Base-by-base conservation (phyloP, 2,888 invertebrate genomes). In the Argyresthia albistria region DNA sequence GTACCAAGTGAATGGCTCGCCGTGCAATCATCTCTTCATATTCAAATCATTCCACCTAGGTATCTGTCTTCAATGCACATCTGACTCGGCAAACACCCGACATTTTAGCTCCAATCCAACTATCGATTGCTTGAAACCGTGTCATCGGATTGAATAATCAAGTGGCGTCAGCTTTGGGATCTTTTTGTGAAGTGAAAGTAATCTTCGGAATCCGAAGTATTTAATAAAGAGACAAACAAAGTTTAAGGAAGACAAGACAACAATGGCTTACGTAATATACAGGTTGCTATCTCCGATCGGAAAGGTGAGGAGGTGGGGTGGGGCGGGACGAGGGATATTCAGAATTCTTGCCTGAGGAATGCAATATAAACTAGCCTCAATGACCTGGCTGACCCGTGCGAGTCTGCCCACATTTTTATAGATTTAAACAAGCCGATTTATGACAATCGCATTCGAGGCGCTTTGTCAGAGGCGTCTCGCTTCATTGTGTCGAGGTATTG, bases 321-420 rank as follows among this genome's bases (percentile, higher is more conserved):
- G 35, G 1, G 25, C 16, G 39, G 49, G 4, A 9, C 14, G 8
- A 15, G 37, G 53, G 49, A 46, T 53, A 45, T 46, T 50, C 39
- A 46, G 43, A 46, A 54, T 50, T 51, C 51, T 51, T 25, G 15
- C 45, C 15, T 10, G 14, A 56, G 70, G 69, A 64, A 69, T 67
- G 65, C 64, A 60, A 65, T 63, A 59, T 62, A 58, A 58, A 60
- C 62, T 58, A 54, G 51, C 55, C 50, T 15, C 51, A 9, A 55
- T 63, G 66, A 72, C 66, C 71, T 56, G 59, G 45, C 53, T 57
- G 71, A 70, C 71, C 70, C 55, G 50, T 10, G 37, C 50, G 51
- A 36, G 56, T 54, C 60, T 57, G 66, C 61, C 65, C 63, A 66
- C 65, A 66, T 68, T 68, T 72, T 69, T 69, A 68, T 69, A 65